Evolutionary conservation across 2,797 vertebrate genomes (phyloP), one percentile per base, ranked within the genome.

Genomic region (Myotis planiceps): DNA sequence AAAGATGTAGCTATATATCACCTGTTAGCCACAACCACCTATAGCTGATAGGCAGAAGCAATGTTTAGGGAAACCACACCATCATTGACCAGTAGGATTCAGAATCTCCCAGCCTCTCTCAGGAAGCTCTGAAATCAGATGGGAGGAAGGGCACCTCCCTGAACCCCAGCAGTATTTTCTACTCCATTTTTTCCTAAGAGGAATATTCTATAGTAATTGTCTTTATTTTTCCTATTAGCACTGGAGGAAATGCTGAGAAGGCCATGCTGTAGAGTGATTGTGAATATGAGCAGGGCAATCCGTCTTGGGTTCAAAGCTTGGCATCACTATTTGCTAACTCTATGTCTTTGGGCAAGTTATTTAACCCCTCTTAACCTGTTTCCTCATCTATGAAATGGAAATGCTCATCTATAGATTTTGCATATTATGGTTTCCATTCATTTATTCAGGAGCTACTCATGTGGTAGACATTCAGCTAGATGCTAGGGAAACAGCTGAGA

Each of bases 371-470:
- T 94, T 94, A 80, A 60, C 80, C 55, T 78, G 27, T 92, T 91
- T 97, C n/a, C 68, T 88, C 63, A 84, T 72, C 86, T 84, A 58
- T 78, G 45, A 93, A 86, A 75, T 76, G 32, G 42, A 37, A 88
- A 60, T 14, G 5, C 8, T 76, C 60, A 32, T 29, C 29, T 49
- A 39, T 3, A 84, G 39, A 63, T 42, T 34, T 90, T 91, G 32
- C 23, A 71, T 21, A 45, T 79, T 63, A 71, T 84, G 39, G 86
- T 97, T 88, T 93, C 9, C 15, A 27, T 66, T 90, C 58, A 69
- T 74, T 88, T 81, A 49, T 78, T 76, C 58, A 60, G 34, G 37
- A 25, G 78, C 39, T 34, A 14, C 86, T 88, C 71, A 0, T 47
- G 18, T n/a, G 34, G 39, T 12, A 66, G 53, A 16, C 51, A 42